Percentiles rank a stretch among this genome's conserved stretches.
These are phyloP conservation scores for Cephus cinctus DNA, from an alignment of 1,140 invertebrate species.

Conservation along the genomic window DNA sequence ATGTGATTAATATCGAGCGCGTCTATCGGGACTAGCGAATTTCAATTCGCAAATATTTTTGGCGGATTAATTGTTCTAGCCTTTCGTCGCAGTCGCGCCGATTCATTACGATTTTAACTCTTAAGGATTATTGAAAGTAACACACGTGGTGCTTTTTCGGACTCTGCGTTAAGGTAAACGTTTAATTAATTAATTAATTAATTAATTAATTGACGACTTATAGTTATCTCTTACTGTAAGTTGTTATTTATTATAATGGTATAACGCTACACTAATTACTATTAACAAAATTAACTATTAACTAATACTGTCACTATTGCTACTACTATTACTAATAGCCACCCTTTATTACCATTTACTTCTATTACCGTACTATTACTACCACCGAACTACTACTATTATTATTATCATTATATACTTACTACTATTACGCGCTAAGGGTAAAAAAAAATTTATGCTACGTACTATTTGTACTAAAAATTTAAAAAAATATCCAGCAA, in stretches of 20 bases:
- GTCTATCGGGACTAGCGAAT: too few species aligned
- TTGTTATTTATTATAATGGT: too few species aligned
- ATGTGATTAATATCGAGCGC: too few species aligned
- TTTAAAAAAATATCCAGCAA: constrained; percentile 18
- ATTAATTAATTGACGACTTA: too few species aligned
- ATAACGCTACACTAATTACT: constrained; percentile 1
- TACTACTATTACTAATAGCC: constrained; percentile 5
- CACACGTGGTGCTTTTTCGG: constrained; percentile 27
- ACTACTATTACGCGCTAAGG: constrained; percentile 10
- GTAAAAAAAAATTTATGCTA: constrained; percentile 2
- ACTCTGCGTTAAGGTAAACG: too few species aligned
- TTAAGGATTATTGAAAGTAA: constrained; percentile 36
- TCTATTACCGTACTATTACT: too few species aligned
- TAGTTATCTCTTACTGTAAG: too few species aligned
- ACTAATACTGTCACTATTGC: constrained; percentile 6
- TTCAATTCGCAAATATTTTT: too few species aligned
- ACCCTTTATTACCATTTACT: too few species aligned
- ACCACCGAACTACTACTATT: constrained; percentile 5
- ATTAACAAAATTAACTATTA: constrained; percentile 9
- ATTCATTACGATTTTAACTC: too few species aligned
- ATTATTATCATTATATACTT: constrained; percentile 6
- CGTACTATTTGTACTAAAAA: constrained; percentile 8
- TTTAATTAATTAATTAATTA: too few species aligned
- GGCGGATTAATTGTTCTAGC: too few species aligned
- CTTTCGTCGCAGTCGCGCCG: background rate